Conservation (phyloP, 2,113 vertebrate genomes). For the Neolamprologus modestus region DNA sequence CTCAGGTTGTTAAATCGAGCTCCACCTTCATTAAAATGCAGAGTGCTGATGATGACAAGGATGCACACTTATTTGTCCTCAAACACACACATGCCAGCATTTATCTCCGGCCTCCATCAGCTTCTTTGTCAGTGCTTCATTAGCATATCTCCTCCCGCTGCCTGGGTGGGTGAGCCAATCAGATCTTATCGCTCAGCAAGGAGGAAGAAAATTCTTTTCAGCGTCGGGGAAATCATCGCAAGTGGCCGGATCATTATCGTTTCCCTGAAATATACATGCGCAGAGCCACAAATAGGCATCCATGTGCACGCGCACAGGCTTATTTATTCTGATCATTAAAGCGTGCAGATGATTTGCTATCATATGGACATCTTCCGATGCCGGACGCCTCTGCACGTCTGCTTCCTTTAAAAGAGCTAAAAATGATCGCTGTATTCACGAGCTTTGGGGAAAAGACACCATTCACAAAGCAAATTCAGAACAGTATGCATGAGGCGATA, state of each 20-base stretch:
- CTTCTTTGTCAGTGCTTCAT: constrained; percentile 30
- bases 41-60: background rate
- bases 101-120: constrained; percentile 27
- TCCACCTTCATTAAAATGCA: background rate
- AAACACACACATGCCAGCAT: background rate
- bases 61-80: background rate
- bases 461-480: background rate
- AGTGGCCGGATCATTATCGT: background rate
- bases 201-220: constrained; percentile 17
- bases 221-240: background rate
- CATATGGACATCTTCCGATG: background rate
- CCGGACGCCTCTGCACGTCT: background rate
- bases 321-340: background rate
- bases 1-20: background rate
- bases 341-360: background rate
- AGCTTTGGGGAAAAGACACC: background rate
- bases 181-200: constrained; percentile 30
- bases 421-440: background rate
- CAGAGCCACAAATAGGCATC: background rate
- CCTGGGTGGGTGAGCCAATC: constrained; percentile 48
- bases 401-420: background rate
- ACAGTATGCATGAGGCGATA: background rate
- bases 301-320: background rate
- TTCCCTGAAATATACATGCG: background rate
- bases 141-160: constrained; percentile 45